A percentile compares a stretch with the other conserved stretches of the same genome.
Conservation (phyloP, 2,797 vertebrate genomes). For the Carcharodon carcharias region DNA sequence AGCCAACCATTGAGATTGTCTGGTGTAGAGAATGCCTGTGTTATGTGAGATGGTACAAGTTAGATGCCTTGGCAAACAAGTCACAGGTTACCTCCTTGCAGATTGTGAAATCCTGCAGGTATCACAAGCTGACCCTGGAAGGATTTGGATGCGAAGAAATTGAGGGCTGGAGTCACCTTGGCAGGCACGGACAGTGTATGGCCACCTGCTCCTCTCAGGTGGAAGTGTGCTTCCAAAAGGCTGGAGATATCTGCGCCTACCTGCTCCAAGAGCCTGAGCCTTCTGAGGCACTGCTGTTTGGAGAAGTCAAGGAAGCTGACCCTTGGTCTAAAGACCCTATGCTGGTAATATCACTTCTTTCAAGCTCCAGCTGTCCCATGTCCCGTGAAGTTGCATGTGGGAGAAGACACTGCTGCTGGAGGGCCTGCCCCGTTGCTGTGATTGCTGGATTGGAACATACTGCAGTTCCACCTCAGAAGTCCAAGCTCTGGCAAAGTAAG, state of each 20-base stretch:
- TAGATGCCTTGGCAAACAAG: neutral
- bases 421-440: neutral
- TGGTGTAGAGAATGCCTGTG: too few relatives aligned
- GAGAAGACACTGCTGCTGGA: neutral
- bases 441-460: neutral
- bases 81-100: neutral
- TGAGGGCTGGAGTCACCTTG: neutral
- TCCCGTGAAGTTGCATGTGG: neutral
- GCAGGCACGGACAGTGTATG: neutral
- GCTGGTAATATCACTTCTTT: neutral
- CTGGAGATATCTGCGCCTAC: neutral
- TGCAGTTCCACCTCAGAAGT: neutral
- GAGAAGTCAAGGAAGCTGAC: neutral
- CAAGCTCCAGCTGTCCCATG: neutral
- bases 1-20: too few relatives aligned
- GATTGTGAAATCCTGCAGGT: neutral
- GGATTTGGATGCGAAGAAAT: neutral
- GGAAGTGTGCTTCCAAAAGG: neutral
- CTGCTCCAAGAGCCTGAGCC: neutral
- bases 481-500: neutral
- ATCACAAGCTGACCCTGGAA: neutral
- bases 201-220: neutral
- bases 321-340: too few relatives aligned
- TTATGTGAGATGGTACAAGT: too few relatives aligned
- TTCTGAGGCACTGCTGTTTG: neutral